Conservation (phyloP, 2,888 invertebrate species). For the Trypoxylon attenuatum region DNA sequence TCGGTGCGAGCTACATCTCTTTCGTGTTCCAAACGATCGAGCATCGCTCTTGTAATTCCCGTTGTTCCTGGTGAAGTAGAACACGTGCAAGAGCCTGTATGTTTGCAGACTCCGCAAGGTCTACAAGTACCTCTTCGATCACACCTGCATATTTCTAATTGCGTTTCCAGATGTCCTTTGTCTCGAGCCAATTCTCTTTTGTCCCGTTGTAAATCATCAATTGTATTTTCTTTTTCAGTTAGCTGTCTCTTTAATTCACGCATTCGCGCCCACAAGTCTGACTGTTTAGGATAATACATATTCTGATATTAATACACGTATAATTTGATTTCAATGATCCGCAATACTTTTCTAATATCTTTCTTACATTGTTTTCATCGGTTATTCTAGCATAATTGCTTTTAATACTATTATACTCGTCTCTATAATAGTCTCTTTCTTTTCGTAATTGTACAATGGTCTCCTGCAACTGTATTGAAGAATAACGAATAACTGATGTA, state of each 20-base stretch:
- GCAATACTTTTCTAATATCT: not conserved
- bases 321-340: too few species aligned
- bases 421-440: slow-evolving; percentile 76
- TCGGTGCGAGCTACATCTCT: slow-evolving; percentile 77
- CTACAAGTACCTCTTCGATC: slow-evolving; percentile 52
- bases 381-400: slow-evolving; percentile 70
- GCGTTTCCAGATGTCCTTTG: slow-evolving; percentile 72
- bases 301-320: too few species aligned
- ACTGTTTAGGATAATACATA: slow-evolving; percentile 20
- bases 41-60: slow-evolving; percentile 49
- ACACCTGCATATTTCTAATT: slow-evolving; percentile 65
- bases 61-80: slow-evolving; percentile 39
- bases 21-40: slow-evolving; percentile 76
- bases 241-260: slow-evolving; percentile 68
- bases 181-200: slow-evolving; percentile 73
- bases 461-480: slow-evolving; percentile 58
- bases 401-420: slow-evolving; percentile 74
- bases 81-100: slow-evolving; percentile 46
- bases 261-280: slow-evolving; percentile 53
- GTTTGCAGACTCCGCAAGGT: slow-evolving; percentile 57
- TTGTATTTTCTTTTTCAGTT: slow-evolving; percentile 72
- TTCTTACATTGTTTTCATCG: slow-evolving; percentile 67
- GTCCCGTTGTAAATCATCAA: slow-evolving; percentile 73
- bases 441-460: slow-evolving; percentile 69
- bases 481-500: too few species aligned